Evolutionary conservation across 2,888 invertebrate species (phyloP).

Genomic region (Auanema freiburgensis): DNA sequence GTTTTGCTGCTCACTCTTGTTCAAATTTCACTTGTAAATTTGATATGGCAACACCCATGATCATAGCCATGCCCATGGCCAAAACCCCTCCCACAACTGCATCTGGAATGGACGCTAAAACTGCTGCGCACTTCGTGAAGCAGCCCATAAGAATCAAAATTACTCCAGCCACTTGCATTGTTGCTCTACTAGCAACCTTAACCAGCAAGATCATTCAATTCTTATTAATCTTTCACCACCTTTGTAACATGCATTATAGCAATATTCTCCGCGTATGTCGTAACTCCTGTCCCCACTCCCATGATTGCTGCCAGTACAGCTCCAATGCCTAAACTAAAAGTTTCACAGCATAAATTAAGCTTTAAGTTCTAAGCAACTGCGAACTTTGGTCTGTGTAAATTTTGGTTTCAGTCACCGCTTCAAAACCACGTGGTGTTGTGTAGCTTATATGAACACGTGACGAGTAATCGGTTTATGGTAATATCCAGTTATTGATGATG

Average conservation of each 20-base stretch:
- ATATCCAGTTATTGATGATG: no score
- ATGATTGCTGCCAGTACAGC: constrained; percentile 42
- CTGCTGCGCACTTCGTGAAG: constrained; percentile 51
- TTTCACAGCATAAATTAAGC: background rate
- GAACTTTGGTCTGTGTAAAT: constrained; percentile 49
- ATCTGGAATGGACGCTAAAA: constrained; percentile 54
- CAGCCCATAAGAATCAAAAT: constrained; percentile 47
- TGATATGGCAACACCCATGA: constrained; percentile 45
- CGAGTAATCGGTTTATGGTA: background rate
- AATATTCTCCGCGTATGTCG: constrained; percentile 55
- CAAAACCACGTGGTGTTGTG: no score
- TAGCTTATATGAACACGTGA: constrained; percentile 1
- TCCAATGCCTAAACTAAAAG: constrained; percentile 35
- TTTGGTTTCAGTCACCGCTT: constrained; percentile 10
- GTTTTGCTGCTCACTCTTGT: no score
- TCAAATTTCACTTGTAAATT: constrained; percentile 41
- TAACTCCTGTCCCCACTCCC: constrained; percentile 53
- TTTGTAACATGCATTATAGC: constrained; percentile 52
- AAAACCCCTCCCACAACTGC: constrained; percentile 54
- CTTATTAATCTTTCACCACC: no score
- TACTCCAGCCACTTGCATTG: constrained; percentile 54
- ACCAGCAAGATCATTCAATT: constrained; percentile 2
- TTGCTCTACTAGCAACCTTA: constrained; percentile 49
- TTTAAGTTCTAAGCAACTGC: constrained; percentile 37
- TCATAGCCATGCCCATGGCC: constrained; percentile 54